Base-by-base conservation (phyloP, 1,140 invertebrate species). In the Caenorhabditis briggsae region DNA sequence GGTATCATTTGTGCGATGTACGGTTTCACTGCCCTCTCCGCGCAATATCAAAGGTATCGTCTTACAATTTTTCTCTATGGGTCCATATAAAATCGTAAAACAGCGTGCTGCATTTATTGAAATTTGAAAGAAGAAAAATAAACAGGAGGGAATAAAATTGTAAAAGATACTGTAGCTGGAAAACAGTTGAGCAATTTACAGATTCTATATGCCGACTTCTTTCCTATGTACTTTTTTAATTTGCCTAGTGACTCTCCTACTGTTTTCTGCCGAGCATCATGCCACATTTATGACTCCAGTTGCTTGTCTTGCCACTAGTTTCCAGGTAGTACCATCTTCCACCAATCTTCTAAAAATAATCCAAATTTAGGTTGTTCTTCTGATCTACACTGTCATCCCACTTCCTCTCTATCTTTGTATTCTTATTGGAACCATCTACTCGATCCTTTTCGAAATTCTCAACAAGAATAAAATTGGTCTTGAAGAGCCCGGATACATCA, bases 371-470 rank as follows among this genome's bases (percentile, higher is more conserved):
- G 95, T 97, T 59, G 93, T 98, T 41, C 93, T 98, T 58, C 94
- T 98, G 82, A 95, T 98, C 91, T 98, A 98, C 92, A 97, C 96
- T 65, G 95, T 97, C 74, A 95, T 98, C 88, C 97, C 97, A 20
- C 94, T 98, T 93, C 96, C 96, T 20, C 93, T 98, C 2, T 97
- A 96, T 93, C 93, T 95, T 65, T 95, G 95, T 90, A 94, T 96
- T 23, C 93, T 94, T 65, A 95, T 97, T 87, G 95, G 96, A 64
- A 93, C 95, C 65, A 86, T 95, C 25, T 97, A 97, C 93, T 97
- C 96, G 2, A 93, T 96, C 33, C 92, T 95, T 8, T 97, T 97
- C 93, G 96, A 98, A 94, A 85, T 93, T 8, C 89, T 94, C 18
- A 91, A 92, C 25, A 90, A 33, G 48, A 88, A 65, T 48, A 88